Evolutionary conservation across 2,888 invertebrate species (phyloP).

Genomic region (Meteorus colon): DNA sequence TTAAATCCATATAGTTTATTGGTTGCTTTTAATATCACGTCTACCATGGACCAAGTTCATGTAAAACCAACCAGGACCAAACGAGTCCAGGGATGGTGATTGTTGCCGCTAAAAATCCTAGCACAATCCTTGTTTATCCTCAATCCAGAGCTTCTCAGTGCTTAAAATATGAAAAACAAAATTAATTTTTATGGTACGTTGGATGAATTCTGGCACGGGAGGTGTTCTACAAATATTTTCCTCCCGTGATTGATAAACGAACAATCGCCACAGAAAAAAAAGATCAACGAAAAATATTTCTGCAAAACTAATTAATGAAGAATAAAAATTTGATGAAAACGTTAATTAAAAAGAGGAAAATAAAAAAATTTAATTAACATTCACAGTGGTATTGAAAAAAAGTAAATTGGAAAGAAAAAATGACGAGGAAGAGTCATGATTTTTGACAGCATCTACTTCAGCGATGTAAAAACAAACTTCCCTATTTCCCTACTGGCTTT

Average conservation of each 20-base stretch:
- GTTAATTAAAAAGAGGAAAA: slow-evolving; percentile 29
- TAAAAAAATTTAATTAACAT: slow-evolving; percentile 3
- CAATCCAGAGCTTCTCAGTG: slow-evolving; percentile 64
- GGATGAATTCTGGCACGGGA: slow-evolving; percentile 49
- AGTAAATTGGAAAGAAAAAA: slow-evolving; percentile 1
- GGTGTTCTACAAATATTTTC: slow-evolving; percentile 45
- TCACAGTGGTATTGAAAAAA: not conserved
- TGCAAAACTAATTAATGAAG: slow-evolving; percentile 37
- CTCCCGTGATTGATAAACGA: slow-evolving; percentile 26
- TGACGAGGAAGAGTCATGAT: not conserved
- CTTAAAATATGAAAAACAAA: slow-evolving; percentile 63
- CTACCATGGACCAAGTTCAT: slow-evolving; percentile 35
- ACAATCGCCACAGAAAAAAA: slow-evolving; percentile 48
- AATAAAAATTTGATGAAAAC: slow-evolving; percentile 27
- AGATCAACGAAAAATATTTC: slow-evolving; percentile 30
- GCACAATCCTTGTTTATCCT: slow-evolving; percentile 24
- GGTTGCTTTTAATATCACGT: slow-evolving; percentile 40
- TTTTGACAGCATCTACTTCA: slow-evolving; percentile 6
- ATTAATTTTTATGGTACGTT: slow-evolving; percentile 46
- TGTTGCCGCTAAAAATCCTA: slow-evolving; percentile 30
- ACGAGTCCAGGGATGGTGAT: slow-evolving; percentile 31
- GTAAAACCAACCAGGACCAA: slow-evolving; percentile 27
- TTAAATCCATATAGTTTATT: slow-evolving; percentile 23
- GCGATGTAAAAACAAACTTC: slow-evolving; percentile 25
- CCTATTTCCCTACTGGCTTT: slow-evolving; percentile 33